Conservation (phyloP, 1,140 invertebrate species). For the Parasteatoda tepidariorum region DNA sequence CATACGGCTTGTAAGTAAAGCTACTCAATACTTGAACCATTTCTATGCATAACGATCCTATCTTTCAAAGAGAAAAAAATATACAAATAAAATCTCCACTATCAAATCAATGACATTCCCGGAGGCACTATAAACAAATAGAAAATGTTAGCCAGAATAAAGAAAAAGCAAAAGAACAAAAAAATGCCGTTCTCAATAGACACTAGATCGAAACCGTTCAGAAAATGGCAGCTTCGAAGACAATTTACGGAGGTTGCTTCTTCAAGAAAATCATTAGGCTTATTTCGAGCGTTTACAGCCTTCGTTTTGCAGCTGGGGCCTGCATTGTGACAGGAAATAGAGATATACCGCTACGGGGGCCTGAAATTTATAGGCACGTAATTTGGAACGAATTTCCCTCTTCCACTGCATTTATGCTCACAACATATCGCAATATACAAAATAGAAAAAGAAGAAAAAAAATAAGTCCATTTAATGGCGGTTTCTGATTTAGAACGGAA, state of each 20-base stretch:
- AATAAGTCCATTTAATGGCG: conserved; percentile 11
- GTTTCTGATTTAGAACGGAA: conserved; percentile 22
- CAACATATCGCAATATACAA: neutral
- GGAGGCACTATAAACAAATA: conserved; percentile 39
- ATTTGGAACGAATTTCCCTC: conserved; percentile 47
- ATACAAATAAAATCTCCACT: too few species aligned
- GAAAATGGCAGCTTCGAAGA: conserved; percentile 44
- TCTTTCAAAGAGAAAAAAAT: too few species aligned
- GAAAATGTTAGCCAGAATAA: conserved; percentile 10
- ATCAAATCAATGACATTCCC: conserved; percentile 42
- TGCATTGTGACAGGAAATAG: conserved; percentile 27
- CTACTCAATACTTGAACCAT: too few species aligned
- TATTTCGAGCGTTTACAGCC: conserved; percentile 57
- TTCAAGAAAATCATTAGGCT: conserved; percentile 55
- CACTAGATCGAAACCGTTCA: neutral
- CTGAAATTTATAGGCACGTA: conserved; percentile 49
- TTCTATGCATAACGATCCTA: too few species aligned
- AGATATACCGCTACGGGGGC: conserved; percentile 14
- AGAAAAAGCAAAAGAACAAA: conserved; percentile 22
- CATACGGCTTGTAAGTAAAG: too few species aligned
- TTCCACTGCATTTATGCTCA: conserved; percentile 12
- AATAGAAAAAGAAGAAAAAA: neutral
- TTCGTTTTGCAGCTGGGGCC: conserved; percentile 42
- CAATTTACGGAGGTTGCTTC: conserved; percentile 38
- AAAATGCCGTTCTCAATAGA: conserved; percentile 7